Percentiles rank a stretch among this genome's conserved stretches.
These are phyloP conservation scores for Datnioides undecimradiatus DNA, from an alignment of 2,113 vertebrate species.

Conservation along the genomic window DNA sequence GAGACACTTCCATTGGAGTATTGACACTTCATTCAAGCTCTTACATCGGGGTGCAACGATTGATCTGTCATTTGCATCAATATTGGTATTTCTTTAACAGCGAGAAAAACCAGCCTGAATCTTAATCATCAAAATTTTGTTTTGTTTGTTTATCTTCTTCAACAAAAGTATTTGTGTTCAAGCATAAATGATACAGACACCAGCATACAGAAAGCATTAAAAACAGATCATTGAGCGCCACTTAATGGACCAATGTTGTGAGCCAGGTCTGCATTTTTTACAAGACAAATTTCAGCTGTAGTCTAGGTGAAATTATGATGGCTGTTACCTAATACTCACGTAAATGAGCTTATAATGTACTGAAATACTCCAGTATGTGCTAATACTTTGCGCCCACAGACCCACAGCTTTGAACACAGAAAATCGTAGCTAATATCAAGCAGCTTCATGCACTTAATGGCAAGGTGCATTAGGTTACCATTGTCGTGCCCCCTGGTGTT, in stretches of 20 bases:
- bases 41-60: too few species aligned
- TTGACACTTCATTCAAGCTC: too few species aligned
- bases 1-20: not conserved
- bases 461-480: slow-evolving; percentile 58
- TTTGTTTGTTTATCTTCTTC: not conserved
- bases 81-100: not conserved
- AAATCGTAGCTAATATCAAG: slow-evolving; percentile 33
- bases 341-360: too few species aligned
- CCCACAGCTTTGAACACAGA: slow-evolving; percentile 17
- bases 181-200: not conserved
- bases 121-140: not conserved
- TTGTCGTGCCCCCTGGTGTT: slow-evolving; percentile 46
- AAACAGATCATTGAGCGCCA: not conserved
- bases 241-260: not conserved
- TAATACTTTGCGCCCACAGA: not conserved
- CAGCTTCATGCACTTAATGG: slow-evolving; percentile 48
- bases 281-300: not conserved
- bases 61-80: not conserved
- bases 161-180: not conserved
- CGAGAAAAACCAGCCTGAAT: not conserved
- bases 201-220: not conserved
- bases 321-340: not conserved
- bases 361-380: not conserved
- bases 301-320: not conserved
- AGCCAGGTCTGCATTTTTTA: not conserved